A percentile compares a stretch with the other conserved stretches of the same genome.
phyloP scores from a whole-genome alignment of 2,888 invertebrate species.

The Synergus itoensis region DNA sequence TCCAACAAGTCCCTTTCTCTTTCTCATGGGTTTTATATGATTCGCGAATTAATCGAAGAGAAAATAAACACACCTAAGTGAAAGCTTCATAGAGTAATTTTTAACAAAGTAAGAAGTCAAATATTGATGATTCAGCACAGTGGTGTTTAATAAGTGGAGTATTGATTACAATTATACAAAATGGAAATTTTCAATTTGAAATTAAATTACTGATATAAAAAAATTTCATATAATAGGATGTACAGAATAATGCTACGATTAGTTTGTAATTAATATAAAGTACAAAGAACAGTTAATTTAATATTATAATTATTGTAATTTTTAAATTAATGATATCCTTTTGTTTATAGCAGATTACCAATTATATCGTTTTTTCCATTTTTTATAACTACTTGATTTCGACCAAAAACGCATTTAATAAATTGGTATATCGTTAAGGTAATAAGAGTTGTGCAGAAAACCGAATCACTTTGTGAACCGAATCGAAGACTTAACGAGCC shows the following conservation, averaged over 20 bases:
- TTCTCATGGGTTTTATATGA: conserved; percentile 13
- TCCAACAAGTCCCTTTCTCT: conserved; percentile 18
- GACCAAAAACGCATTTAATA: conserved; percentile 14
- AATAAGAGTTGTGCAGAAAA: conserved; percentile 12
- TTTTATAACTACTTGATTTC: background rate
- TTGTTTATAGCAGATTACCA: background rate
- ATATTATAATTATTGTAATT: background rate
- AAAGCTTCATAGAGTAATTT: conserved; percentile 21
- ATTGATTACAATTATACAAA: conserved; percentile 12
- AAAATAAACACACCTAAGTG: conserved; percentile 19
- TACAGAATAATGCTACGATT: conserved; percentile 8
- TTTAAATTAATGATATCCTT: background rate
- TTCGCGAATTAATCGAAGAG: conserved; percentile 20
- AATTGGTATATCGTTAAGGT: background rate
- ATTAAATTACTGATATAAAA: background rate
- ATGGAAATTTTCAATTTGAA: conserved; percentile 2
- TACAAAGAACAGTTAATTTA: conserved; percentile 11
- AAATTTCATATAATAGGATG: background rate
- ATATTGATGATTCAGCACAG: background rate
- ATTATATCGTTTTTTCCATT: background rate
- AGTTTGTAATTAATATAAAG: conserved; percentile 8
- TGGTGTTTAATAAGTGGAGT: background rate
- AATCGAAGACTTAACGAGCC: conserved; percentile 9
- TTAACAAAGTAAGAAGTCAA: background rate
- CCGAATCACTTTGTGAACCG: conserved; percentile 18